phyloP scores from a whole-genome alignment of 2,797 vertebrate genomes.

The Sparus aurata region DNA sequence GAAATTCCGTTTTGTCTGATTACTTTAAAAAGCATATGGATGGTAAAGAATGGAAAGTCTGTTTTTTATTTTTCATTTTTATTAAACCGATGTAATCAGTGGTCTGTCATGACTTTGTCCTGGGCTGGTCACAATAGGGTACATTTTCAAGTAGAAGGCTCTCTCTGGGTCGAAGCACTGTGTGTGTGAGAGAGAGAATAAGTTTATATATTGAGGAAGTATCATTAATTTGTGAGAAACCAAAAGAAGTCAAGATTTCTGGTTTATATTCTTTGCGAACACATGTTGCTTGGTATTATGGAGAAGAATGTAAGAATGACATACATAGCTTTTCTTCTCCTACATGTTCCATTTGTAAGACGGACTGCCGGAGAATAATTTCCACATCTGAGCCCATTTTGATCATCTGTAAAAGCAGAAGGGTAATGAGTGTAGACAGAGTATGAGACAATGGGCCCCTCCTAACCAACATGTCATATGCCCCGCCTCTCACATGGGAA shows the following conservation, averaged over 20 bases:
- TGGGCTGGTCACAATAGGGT: conserved; percentile 84
- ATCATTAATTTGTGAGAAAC: neutral
- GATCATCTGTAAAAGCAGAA: conserved; percentile 80
- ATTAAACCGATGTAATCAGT: neutral
- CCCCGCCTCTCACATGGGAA: neutral
- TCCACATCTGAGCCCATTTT: conserved; percentile 85
- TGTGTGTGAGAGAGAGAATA: neutral
- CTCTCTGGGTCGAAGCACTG: conserved; percentile 85
- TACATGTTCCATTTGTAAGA: conserved; percentile 84
- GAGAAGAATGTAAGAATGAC: conserved; percentile 41
- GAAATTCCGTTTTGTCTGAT: conserved; percentile 22
- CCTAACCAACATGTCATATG: neutral
- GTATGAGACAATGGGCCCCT: neutral
- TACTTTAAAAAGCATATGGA: conserved; percentile 15
- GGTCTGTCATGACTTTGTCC: conserved; percentile 73
- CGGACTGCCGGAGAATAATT: conserved; percentile 77
- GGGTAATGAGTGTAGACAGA: neutral
- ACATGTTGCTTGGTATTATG: conserved; percentile 3
- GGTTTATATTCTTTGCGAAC: neutral
- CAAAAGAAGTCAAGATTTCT: neutral
- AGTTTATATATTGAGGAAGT: neutral
- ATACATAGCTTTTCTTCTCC: conserved; percentile 76
- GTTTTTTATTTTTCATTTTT: neutral
- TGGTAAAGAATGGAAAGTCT: conserved; percentile 23
- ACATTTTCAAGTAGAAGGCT: conserved; percentile 84